Conservation (phyloP, 2,113 vertebrate species). For the Eclectus roratus region DNA sequence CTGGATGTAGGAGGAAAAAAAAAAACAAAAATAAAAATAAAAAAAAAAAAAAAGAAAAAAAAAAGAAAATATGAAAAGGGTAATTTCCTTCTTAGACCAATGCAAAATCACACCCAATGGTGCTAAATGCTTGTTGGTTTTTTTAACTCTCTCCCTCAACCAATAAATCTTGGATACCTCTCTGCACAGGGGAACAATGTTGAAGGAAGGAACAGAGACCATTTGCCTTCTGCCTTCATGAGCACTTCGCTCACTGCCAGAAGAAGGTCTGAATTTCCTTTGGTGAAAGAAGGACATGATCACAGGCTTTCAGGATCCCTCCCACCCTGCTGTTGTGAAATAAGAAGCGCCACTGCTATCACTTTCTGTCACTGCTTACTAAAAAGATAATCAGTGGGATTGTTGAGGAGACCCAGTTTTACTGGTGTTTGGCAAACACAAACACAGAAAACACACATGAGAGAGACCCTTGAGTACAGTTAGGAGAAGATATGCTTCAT, state of each 20-base stretch:
- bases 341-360: background rate
- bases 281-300: background rate
- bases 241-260: background rate
- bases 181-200: background rate
- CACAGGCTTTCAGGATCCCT: background rate
- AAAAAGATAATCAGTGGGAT: background rate
- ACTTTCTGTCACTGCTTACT: background rate
- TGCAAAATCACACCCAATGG: background rate
- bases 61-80: background rate
- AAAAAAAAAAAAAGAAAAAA: too few relatives aligned
- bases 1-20: background rate
- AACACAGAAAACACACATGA: accelerated
- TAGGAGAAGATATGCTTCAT: background rate
- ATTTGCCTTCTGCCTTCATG: background rate
- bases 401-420: background rate
- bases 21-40: background rate
- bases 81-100: background rate
- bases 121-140: background rate
- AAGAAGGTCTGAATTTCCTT: background rate
- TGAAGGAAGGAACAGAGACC: background rate
- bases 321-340: background rate
- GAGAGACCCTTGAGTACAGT: background rate
- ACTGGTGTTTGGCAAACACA: background rate
- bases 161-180: background rate
- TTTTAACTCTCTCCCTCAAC: background rate